Evolutionary conservation across 2,888 invertebrate species (phyloP).

Genomic region (Perizoma flavofasciatum): DNA sequence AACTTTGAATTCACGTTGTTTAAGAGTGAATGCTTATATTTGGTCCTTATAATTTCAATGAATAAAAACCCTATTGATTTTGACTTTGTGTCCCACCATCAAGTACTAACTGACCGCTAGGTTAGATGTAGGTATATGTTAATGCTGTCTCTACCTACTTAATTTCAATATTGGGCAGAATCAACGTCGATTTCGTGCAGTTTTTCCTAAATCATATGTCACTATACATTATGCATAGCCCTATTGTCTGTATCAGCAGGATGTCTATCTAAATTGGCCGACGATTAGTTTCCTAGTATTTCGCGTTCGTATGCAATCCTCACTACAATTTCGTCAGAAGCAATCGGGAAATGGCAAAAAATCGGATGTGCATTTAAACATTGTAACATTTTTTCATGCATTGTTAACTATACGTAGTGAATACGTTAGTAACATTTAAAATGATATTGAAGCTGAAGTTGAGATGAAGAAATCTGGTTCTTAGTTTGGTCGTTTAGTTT

Average conservation of each 20-base stretch:
- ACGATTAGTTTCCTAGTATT: constrained; percentile 75
- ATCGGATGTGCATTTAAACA: constrained; percentile 37
- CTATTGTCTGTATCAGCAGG: constrained; percentile 57
- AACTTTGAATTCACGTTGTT: no score
- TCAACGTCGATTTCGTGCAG: background rate
- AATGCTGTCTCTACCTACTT: background rate
- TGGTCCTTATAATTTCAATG: no score
- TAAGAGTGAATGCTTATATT: no score
- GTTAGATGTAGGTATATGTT: no score
- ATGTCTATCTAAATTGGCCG: constrained; percentile 74
- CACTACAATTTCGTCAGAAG: constrained; percentile 14
- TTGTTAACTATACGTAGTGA: background rate
- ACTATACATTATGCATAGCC: constrained; percentile 29
- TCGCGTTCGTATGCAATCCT: constrained; percentile 50
- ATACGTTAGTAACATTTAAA: no score
- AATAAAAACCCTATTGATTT: no score
- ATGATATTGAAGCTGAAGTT: no score
- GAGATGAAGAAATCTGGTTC: no score
- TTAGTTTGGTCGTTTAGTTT: no score
- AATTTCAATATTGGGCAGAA: background rate
- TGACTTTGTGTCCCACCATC: background rate
- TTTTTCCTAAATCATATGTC: constrained; percentile 17
- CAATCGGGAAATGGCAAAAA: constrained; percentile 33
- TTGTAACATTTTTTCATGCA: background rate
- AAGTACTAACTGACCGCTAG: no score